Evolutionary conservation across 2,113 vertebrate genomes (phyloP), one percentile per base, ranked within the genome.

Genomic region (Telmatochromis sp.): DNA sequence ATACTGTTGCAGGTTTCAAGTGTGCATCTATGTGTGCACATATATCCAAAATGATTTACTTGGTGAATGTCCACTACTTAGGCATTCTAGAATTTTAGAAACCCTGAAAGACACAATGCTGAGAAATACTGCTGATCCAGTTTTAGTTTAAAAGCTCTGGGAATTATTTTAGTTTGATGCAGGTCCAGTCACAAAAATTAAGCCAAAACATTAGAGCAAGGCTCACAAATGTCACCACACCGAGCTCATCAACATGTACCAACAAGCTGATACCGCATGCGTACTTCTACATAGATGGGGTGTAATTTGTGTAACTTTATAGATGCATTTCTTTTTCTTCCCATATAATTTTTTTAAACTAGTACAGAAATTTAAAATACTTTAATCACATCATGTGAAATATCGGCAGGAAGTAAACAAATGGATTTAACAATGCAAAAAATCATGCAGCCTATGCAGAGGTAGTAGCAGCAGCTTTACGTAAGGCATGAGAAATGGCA

Each of bases 321-420:
- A 60, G 7, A 60, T 60, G 0, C 0, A 60, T 63, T 60, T 60
- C 9, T 0, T 33, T 3, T 19, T 63, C 28, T 63, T 63, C 28
- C 15, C 9, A 33, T 63, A 19, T 4, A 9, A 14, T 35, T 11
- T 68, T 58, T 65, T 21, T 3, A 71, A 71, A 9, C n/a, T 42
- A 42, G n/a, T 71, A 71, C n/a, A 71, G 7, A 40, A 9, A 71
- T 42, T 42, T 71, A 23, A 42, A 6, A 15, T 1, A 3, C 37
- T 71, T 23, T 6, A 7, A 71, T 42, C 37, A 15, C 37, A 42
- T 42, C 5, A 42, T 71, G 37, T 71, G n/a, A 71, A 23, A 71
- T 6, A 26, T 23, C 0, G 0, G 2, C 37, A 42, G 37, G n/a
- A 71, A 42, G 37, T 71, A 42, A 23, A 71, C 7, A 23, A 71